Conservation (phyloP, 2,113 vertebrate species). For the Lepus americanus region DNA sequence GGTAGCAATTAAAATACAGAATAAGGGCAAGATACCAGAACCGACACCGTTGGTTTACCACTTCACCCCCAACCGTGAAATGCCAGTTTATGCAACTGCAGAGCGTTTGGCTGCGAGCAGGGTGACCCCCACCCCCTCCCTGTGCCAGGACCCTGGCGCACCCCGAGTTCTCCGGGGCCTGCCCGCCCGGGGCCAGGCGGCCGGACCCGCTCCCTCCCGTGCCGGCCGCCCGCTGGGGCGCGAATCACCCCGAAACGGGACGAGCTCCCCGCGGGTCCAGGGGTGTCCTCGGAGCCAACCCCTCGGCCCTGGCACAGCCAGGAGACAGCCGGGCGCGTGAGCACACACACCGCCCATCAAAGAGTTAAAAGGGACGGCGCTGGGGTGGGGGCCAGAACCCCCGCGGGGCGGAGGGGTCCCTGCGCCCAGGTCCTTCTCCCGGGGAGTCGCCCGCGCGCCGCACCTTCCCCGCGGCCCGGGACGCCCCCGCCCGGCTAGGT, state of each 20-base stretch:
- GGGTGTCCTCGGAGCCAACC: not conserved
- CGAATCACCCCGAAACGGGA: too few species aligned
- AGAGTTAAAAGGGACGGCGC: constrained; percentile 3
- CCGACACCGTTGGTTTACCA: constrained; percentile 30
- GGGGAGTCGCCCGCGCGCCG: not conserved
- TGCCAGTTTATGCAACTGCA: constrained; percentile 26
- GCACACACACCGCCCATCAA: not conserved
- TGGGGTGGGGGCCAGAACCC: not conserved
- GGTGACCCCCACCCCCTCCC: too few species aligned
- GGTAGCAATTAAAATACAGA: constrained; percentile 13
- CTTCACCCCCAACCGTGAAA: constrained; percentile 7
- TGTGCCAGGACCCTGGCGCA: too few species aligned
- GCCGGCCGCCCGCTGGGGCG: too few species aligned
- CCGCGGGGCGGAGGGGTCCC: too few species aligned
- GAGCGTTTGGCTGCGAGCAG: constrained; percentile 53
- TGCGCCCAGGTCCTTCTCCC: not conserved
- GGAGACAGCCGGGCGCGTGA: not conserved
- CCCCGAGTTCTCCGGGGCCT: too few species aligned
- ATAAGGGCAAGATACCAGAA: not conserved
- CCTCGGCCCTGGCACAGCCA: not conserved
- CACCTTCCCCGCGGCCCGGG: not conserved
- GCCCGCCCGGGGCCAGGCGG: too few species aligned
- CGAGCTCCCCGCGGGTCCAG: too few species aligned
- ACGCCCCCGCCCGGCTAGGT: not conserved
- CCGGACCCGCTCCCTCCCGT: too few species aligned